Conservation (phyloP, 2,113 vertebrate species). For the Bathybates hornii region DNA sequence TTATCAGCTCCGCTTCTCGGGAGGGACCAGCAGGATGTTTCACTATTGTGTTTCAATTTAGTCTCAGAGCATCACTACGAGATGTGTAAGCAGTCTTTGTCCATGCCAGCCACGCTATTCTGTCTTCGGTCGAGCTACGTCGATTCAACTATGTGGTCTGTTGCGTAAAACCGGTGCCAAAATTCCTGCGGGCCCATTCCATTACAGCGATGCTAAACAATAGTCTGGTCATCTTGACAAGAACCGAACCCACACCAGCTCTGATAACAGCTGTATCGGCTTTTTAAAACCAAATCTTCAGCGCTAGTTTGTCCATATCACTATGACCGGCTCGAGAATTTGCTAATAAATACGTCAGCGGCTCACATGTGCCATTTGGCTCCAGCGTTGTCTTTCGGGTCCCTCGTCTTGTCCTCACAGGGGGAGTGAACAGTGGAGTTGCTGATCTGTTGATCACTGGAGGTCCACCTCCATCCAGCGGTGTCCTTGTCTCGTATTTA, state of each 20-base stretch:
- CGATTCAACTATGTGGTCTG: constrained; percentile 59
- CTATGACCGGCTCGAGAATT: not conserved
- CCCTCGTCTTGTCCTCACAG: constrained; percentile 6
- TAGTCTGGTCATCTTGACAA: constrained; percentile 56
- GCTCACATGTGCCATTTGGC: constrained; percentile 43
- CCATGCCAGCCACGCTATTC: constrained; percentile 5
- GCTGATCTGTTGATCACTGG: constrained; percentile 43
- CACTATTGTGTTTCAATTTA: not conserved
- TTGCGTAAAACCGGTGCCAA: constrained; percentile 69
- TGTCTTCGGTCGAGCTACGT: constrained; percentile 3
- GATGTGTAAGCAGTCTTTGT: constrained; percentile 13
- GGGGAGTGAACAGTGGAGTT: constrained; percentile 4
- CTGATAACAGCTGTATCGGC: not conserved
- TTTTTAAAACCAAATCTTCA: not conserved
- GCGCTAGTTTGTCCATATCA: not conserved
- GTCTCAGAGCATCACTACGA: constrained; percentile 27
- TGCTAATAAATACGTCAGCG: not conserved
- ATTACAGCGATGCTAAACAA: constrained; percentile 41
- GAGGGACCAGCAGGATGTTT: constrained; percentile 19
- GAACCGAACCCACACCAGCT: not conserved
- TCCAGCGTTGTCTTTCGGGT: constrained; percentile 20
- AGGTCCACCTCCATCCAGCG: constrained; percentile 16
- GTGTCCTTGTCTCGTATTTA: not conserved
- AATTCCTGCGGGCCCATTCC: constrained; percentile 59
- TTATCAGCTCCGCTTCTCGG: constrained; percentile 22